Conservation (phyloP, 2,113 vertebrate species). For the Callipepla californica region DNA sequence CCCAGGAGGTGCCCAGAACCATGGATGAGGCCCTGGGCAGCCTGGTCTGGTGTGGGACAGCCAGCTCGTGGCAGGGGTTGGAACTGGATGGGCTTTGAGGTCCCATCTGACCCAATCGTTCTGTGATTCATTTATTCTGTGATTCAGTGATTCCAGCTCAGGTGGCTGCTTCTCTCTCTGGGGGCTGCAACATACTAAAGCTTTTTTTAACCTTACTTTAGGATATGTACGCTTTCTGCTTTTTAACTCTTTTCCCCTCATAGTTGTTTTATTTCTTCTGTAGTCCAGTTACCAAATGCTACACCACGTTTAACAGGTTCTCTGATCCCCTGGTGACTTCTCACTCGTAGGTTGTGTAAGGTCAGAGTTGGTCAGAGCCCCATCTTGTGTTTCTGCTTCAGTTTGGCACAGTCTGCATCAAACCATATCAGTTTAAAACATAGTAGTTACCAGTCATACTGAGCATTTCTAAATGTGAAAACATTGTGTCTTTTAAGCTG, state of each 20-base stretch:
- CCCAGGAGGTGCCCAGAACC: background rate
- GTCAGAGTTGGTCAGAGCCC: background rate
- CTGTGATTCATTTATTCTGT: background rate
- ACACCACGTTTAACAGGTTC: background rate
- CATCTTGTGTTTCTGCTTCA: background rate
- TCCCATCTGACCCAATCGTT: background rate
- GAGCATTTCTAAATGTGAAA: too few relatives aligned
- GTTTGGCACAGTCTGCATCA: background rate
- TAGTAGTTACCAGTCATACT: too few relatives aligned
- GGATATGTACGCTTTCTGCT: background rate
- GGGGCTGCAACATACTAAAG: background rate
- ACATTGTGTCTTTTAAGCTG: background rate
- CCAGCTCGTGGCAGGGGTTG: background rate
- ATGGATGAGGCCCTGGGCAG: background rate
- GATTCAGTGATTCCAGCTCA: too few relatives aligned
- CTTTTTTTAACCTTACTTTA: background rate
- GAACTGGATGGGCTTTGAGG: background rate
- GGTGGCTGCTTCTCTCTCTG: background rate
- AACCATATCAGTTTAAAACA: rapidly evolving
- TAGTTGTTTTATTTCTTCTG: background rate
- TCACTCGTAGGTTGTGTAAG: background rate
- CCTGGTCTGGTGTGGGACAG: background rate
- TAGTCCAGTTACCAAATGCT: background rate
- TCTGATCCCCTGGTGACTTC: background rate
- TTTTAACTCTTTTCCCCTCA: background rate